These are phyloP conservation scores for Oceanites oceanicus DNA, from an alignment of 2,113 vertebrate species.

Conservation along the genomic window DNA sequence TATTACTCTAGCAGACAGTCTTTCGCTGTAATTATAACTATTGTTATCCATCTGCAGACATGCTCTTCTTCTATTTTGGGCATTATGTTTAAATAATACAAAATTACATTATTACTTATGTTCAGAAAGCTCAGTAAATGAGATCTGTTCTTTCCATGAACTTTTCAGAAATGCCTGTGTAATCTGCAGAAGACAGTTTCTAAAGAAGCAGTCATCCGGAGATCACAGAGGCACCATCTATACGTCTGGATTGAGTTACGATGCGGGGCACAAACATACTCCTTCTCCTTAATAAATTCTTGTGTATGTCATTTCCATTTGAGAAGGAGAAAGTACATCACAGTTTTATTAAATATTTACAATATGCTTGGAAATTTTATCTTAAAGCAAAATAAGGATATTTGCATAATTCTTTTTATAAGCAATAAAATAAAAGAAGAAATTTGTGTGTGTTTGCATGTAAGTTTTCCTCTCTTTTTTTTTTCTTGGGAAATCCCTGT, in stretches of 20 bases:
- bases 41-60: not conserved
- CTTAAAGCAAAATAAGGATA: conserved; percentile 20
- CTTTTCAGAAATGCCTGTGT: not conserved
- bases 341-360: conserved; percentile 31
- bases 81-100: not conserved
- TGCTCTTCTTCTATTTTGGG: not conserved
- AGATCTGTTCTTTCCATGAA: not conserved
- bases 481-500: conserved; percentile 10
- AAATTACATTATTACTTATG: not conserved
- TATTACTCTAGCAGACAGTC: not conserved
- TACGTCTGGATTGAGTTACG: not conserved
- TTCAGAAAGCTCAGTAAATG: not conserved
- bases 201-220: not conserved
- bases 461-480: not conserved
- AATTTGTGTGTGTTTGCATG: not conserved
- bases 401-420: not conserved
- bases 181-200: not conserved
- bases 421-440: conserved; percentile 1
- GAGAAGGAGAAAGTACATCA: not conserved
- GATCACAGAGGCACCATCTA: not conserved
- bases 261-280: not conserved
- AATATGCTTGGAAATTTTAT: conserved; percentile 11
- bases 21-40: not conserved
- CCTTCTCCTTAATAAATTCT: conserved; percentile 9
- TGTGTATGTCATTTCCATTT: not conserved